Evolutionary conservation across 2,113 vertebrate species (phyloP).

Genomic region (Clinocottus analis): DNA sequence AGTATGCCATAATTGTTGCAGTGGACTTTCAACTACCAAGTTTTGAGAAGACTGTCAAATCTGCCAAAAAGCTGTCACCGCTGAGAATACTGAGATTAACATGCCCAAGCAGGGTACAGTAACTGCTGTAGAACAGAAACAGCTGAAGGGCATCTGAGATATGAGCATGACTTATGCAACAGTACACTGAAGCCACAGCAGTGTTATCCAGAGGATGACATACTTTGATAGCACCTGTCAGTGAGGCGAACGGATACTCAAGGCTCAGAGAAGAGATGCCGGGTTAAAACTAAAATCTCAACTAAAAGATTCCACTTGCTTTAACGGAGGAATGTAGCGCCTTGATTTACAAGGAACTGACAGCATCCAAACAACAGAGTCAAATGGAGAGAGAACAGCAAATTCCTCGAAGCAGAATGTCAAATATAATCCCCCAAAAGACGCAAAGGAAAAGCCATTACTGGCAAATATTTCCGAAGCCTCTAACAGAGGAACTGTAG

Average conservation of each 20-base stretch:
- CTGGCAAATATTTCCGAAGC: slow-evolving; percentile 23
- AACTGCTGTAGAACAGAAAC: slow-evolving; percentile 43
- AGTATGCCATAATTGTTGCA: neutral
- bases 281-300: slow-evolving; percentile 31
- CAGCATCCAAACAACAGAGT: slow-evolving; percentile 37
- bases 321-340: slow-evolving; percentile 30
- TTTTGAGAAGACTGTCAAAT: slow-evolving; percentile 2
- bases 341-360: slow-evolving; percentile 1
- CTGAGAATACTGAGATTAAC: neutral
- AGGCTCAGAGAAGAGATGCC: slow-evolving; percentile 1
- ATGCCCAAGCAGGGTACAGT: slow-evolving; percentile 1
- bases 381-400: slow-evolving; percentile 27
- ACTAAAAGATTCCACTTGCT: slow-evolving; percentile 41
- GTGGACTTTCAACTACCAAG: neutral
- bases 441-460: slow-evolving; percentile 11
- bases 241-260: neutral
- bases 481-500: slow-evolving; percentile 10
- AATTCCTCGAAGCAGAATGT: slow-evolving; percentile 53
- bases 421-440: slow-evolving; percentile 44
- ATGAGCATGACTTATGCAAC: slow-evolving; percentile 41
- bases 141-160: slow-evolving; percentile 37
- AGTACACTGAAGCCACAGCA: slow-evolving; percentile 11
- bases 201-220: slow-evolving; percentile 31
- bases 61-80: slow-evolving; percentile 13
- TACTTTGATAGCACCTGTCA: slow-evolving; percentile 46